Evolutionary conservation across 2,113 vertebrate genomes (phyloP).

Genomic region (Ailuropoda melanoleuca): DNA sequence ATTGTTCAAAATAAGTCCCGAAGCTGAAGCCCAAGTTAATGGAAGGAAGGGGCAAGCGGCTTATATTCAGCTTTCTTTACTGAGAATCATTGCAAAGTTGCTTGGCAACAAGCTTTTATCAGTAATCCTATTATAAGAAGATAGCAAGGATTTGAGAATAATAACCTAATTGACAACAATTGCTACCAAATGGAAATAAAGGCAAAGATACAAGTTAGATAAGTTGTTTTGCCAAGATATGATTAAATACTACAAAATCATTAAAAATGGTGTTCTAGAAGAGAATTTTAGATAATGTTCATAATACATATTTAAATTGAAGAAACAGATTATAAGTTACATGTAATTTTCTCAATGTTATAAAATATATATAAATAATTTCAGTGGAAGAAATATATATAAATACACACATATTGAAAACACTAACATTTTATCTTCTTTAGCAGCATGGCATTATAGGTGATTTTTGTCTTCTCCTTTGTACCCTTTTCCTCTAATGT

Average conservation of each 20-base stretch:
- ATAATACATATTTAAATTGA: not conserved
- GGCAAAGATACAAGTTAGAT: not conserved
- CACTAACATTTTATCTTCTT: not conserved
- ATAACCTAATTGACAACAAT: not conserved
- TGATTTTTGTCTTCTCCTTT: not conserved
- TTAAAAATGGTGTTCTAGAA: not conserved
- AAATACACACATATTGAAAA: not conserved
- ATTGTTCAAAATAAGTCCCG: not conserved
- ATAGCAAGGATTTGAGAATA: not conserved
- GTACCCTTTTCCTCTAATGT: not conserved
- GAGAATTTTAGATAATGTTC: not conserved
- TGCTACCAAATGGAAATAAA: not conserved
- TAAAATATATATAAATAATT: not conserved
- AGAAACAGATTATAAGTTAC: not conserved
- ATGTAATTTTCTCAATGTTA: not conserved
- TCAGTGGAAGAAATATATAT: not conserved
- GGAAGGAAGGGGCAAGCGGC: not conserved
- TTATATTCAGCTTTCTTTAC: not conserved
- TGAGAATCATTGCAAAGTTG: not conserved
- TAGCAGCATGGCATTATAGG: not conserved
- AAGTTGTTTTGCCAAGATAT: not conserved
- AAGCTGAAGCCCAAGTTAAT: not conserved
- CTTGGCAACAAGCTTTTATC: not conserved
- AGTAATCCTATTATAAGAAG: not conserved
- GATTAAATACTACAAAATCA: not conserved